A percentile compares a stretch with the other conserved stretches of the same genome.
Evolutionary conservation across 2,113 vertebrate genomes (phyloP).

Genomic region (Lophochroa leadbeateri): DNA sequence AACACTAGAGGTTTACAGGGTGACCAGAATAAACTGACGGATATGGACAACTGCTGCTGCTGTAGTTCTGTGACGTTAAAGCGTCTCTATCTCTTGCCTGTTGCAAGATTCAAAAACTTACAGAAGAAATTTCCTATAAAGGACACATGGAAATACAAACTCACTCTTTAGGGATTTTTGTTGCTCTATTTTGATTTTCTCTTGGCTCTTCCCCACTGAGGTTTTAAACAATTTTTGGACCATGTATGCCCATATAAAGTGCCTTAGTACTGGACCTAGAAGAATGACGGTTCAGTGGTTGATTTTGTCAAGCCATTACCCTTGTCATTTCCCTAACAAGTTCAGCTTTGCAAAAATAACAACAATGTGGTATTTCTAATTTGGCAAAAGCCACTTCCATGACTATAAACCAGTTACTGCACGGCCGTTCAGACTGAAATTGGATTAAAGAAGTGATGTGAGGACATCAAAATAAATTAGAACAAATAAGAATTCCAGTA

Average conservation of each 20-base stretch:
- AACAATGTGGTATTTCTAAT: slow-evolving; percentile 10
- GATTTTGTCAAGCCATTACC: background rate
- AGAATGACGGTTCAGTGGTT: background rate
- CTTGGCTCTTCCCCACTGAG: background rate
- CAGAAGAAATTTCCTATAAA: slow-evolving; percentile 50
- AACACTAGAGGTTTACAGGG: background rate
- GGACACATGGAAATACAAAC: background rate
- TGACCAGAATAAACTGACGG: background rate
- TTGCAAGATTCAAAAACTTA: background rate
- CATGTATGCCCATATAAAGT: slow-evolving; percentile 26
- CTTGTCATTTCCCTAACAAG: slow-evolving; percentile 6
- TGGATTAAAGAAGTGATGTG: slow-evolving; percentile 43
- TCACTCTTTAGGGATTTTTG: background rate
- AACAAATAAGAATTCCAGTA: slow-evolving; percentile 44
- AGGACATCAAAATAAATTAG: slow-evolving; percentile 45
- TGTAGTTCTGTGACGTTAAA: background rate
- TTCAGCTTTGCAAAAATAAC: slow-evolving; percentile 25
- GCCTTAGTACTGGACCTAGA: background rate
- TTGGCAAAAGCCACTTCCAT: background rate
- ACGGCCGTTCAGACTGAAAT: background rate
- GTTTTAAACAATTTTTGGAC: slow-evolving; percentile 2
- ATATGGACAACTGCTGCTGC: background rate
- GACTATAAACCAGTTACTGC: background rate
- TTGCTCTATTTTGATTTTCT: background rate
- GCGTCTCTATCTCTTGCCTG: background rate